Evolutionary conservation across 2,797 vertebrate genomes (phyloP), one percentile per base, ranked within the genome.

Genomic region (Salarias fasciatus): DNA sequence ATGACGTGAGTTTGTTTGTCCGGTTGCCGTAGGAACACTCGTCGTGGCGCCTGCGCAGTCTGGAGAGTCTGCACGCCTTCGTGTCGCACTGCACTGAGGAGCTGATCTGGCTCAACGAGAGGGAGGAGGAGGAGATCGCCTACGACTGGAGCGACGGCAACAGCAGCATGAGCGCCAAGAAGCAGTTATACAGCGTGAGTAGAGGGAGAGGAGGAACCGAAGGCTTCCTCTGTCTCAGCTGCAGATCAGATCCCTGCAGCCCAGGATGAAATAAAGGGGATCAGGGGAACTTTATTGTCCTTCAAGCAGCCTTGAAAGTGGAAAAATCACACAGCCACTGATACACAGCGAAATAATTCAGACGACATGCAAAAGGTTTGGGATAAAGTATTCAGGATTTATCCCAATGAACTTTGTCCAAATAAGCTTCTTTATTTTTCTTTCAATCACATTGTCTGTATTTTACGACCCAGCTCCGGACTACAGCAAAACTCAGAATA

Each of bases 51-150:
- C 93, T 98, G 84, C 93, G 92, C 37, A 94, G 97, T 85, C 90
- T 99, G 63, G 95, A 96, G 89, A 98, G 94, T 83, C 85, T 99
- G 70, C 95, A 97, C 0, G 89, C 90, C 1, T 97, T 99, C 37
- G 96, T 99, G 86, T 95, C 93, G 5, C 92, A 89, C 56, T 96
- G 96, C 86, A 99, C 98, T 0, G 91, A 96, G 35, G 96, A 99
- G 88, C 93, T 99, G 75, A 99, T 99, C 70, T 99, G 98, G 97
- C 93, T 99, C 76, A 99, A 99, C 13, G 96, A 98, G 91, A 94
- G 95, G 75, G 97, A 99, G 87, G 97, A 99, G 84, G 97, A 99
- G 81, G 98, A 99, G 52, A 91, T 99, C 44, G 95, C 96, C 46
- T 99, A 92, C 5, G 98, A 99, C 90, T 99, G 97, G 98, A 97